Conservation (phyloP, 2,113 vertebrate species). For the Callorhinus ursinus region DNA sequence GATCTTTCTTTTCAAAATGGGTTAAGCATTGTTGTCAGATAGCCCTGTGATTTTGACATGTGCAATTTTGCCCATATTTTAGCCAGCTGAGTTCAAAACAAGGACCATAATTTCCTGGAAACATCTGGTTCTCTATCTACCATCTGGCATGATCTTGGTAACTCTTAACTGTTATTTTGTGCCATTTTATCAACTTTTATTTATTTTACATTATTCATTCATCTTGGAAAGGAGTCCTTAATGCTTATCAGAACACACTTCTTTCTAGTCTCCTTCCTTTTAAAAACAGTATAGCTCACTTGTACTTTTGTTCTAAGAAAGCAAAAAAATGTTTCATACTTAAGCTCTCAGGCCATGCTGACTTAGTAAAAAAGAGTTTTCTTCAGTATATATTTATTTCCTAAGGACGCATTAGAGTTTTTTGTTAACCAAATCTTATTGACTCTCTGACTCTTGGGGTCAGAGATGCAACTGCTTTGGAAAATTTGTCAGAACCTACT, state of each 20-base stretch:
- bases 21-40: slow-evolving; percentile 29
- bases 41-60: background rate
- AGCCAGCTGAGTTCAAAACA: slow-evolving; percentile 57
- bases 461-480: background rate
- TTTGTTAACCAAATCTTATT: background rate
- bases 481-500: background rate
- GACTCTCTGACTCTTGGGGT: background rate
- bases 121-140: slow-evolving; percentile 44
- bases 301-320: background rate
- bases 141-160: slow-evolving; percentile 57
- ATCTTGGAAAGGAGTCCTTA: slow-evolving; percentile 27
- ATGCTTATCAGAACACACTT: background rate
- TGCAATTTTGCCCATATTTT: slow-evolving; percentile 34
- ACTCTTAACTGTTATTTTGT: slow-evolving; percentile 35
- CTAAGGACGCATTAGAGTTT: background rate
- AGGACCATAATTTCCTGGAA: slow-evolving; percentile 62
- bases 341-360: background rate
- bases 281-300: background rate
- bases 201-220: slow-evolving; percentile 51
- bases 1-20: background rate
- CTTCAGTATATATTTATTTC: background rate
- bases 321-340: background rate
- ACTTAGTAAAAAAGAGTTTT: background rate
- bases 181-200: slow-evolving; percentile 51
- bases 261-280: background rate